Base-by-base conservation (phyloP, 1,140 invertebrate genomes). In the Drosophila suzukii region DNA sequence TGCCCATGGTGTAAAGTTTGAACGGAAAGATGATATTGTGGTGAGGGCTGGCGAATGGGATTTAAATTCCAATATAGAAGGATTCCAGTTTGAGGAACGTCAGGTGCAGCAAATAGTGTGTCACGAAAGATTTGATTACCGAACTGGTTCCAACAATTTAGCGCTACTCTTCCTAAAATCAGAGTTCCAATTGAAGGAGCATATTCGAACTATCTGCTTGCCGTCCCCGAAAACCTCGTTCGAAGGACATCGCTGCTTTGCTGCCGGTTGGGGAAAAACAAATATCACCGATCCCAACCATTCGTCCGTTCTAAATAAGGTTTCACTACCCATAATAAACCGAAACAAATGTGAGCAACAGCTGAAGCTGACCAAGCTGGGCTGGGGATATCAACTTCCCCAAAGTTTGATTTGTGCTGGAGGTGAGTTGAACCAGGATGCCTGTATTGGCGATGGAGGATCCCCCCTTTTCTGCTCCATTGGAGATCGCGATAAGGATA, bases 391-490 rank as follows among this genome's bases (percentile, higher is more conserved):
- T 82, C 75, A 49, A 6, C 46, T 27, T n/a, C 6, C 79, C 94
- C 10, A 76, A 1, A 92, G 93, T 27, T 93, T 94, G 62, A 73
- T 93, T 15, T 94, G 94, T 70, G 94, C 94, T 8, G 94, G 94
- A 8, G 96, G 96, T 1, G 94, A 96, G 79, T 93, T 94, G 58
- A 95, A 95, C n/a, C 95, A 95, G 68, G 96, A 96, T 60, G 94
- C 94, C 0, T 95, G 95, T 91, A 93, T 94, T 94, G 95, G 96
- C 74, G 96, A 96, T 78, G 96, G 96, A 8, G 96, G 96, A 24
- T 94, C 95, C 3, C 95, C 96, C 0, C 83, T 97, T 7, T 93
- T 94, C 0, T 97, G 96, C 79, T 93, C 94, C 2, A 83, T 94
- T 34, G 82, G 91, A 2, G 15, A 6, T 3, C n/a, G 59, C 7